Base-by-base conservation (phyloP, 2,113 vertebrate species). In the Procavia capensis region DNA sequence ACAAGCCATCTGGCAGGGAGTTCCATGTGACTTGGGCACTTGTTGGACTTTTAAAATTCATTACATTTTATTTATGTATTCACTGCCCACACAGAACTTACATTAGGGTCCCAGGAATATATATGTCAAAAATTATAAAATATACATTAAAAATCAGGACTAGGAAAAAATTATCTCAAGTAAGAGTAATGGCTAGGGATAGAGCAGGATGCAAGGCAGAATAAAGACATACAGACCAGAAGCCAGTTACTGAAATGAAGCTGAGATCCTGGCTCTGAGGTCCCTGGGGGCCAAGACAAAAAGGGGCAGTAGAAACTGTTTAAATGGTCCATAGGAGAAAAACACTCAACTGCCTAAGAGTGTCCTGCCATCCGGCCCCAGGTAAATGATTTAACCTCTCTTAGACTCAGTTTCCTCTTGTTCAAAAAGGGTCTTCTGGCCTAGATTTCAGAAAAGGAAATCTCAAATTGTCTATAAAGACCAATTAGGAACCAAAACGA, bases 221-320 rank as follows among this genome's bases (percentile, higher is more conserved):
- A 90, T 16, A 91, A 72, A 94, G 47, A 72, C 6, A 88, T 3
- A 36, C 0, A 78, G 63, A 11, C 50, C 64, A 61, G 39, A 59
- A 68, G 25, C n/a, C 76, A 79, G 1, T 80, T 79, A 61, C 19
- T 45, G 82, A 81, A 90, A 43, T 57, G 25, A 13, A n/a, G n/a
- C 57, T 87, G 43, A 89, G 66, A 72, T 47, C 6, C 27, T 6
- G 27, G 34, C n/a, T 50, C 50, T 29, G 64, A 72, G 87, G 59
- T 93, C 68, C 39, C 94, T 41, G n/a, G 80, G 39, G 61, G 90
- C 79, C 90, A 88, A 85, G 9, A 93, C 57, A 80, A 81, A 91
- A 96, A 91, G 5, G 47, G 27, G 43, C 72, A 70, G 3, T 4
- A 39, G 63, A 74, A 43, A n/a, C 57, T 25, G 4, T 85, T 29